Evolutionary conservation across 2,797 vertebrate genomes (phyloP).

Genomic region (Peromyscus attwateri): DNA sequence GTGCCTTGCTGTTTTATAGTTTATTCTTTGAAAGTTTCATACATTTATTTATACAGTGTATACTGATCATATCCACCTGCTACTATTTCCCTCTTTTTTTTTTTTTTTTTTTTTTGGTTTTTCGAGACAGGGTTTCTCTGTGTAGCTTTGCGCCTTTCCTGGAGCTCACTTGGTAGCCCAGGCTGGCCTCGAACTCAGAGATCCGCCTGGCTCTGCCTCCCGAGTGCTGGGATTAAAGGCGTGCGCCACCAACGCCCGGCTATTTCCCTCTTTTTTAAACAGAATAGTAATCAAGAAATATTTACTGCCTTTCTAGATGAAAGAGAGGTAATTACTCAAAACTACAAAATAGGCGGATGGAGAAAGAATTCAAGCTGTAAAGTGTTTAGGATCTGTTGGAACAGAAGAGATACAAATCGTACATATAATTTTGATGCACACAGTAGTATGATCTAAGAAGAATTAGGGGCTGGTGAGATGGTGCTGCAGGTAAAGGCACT

Average conservation of each 20-base stretch:
- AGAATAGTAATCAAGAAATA: constrained; percentile 49
- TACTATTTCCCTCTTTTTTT: background rate
- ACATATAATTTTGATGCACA: background rate
- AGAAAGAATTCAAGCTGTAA: constrained; percentile 23
- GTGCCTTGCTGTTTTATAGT: background rate
- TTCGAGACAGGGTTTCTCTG: too few relatives aligned
- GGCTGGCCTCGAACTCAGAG: too few relatives aligned
- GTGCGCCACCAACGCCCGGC: too few relatives aligned
- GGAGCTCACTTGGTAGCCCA: too few relatives aligned
- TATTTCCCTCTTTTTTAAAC: constrained; percentile 9
- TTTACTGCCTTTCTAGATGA: constrained; percentile 58
- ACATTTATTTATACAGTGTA: background rate
- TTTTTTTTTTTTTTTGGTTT: too few relatives aligned
- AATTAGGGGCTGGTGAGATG: background rate
- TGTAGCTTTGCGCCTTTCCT: too few relatives aligned
- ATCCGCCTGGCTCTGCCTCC: too few relatives aligned
- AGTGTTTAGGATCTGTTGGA: background rate
- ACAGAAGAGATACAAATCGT: constrained; percentile 15
- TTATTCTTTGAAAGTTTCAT: background rate
- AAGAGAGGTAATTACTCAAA: constrained; percentile 53
- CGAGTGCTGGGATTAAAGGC: too few relatives aligned
- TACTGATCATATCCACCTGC: background rate
- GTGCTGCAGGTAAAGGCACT: background rate
- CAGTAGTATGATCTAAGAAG: background rate
- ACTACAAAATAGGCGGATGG: background rate